phyloP scores from a whole-genome alignment of 2,113 vertebrate species.

The Caloenas nicobarica region DNA sequence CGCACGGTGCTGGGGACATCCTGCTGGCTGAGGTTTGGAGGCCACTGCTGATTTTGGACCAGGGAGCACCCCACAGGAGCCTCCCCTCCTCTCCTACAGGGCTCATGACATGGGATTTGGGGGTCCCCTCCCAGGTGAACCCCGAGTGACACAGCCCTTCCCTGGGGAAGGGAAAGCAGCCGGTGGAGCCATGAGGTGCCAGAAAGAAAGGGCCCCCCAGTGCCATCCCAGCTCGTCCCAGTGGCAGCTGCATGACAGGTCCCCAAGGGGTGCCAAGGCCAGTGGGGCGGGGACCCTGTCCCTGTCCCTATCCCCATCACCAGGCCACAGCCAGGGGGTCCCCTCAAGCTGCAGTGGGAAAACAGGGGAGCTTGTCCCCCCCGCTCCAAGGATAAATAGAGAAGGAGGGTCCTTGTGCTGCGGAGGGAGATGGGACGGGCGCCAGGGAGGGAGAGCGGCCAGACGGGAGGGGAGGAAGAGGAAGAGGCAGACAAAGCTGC shows the following conservation, averaged over 20 bases:
- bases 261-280: too few relatives aligned
- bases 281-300: background rate
- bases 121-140: background rate
- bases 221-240: rapidly evolving
- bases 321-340: rapidly evolving
- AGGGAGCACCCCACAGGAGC: rapidly evolving
- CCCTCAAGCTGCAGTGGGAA: background rate
- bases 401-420: background rate
- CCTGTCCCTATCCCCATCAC: rapidly evolving
- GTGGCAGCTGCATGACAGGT: rapidly evolving
- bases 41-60: rapidly evolving
- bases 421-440: rapidly evolving
- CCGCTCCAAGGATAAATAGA: too few relatives aligned
- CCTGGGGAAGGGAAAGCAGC: background rate
- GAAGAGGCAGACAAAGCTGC: conserved; percentile 26
- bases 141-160: background rate
- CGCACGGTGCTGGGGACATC: rapidly evolving
- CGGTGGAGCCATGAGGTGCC: rapidly evolving
- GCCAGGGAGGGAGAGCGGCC: background rate
- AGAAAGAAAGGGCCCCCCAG: too few relatives aligned
- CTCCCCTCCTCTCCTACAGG: background rate
- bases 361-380: rapidly evolving
- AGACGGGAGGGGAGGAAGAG: background rate
- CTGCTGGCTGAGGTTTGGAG: background rate
- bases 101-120: rapidly evolving